These are phyloP conservation scores for Anolis apletophallus DNA, from an alignment of 2,797 vertebrate genomes.

Conservation along the genomic window DNA sequence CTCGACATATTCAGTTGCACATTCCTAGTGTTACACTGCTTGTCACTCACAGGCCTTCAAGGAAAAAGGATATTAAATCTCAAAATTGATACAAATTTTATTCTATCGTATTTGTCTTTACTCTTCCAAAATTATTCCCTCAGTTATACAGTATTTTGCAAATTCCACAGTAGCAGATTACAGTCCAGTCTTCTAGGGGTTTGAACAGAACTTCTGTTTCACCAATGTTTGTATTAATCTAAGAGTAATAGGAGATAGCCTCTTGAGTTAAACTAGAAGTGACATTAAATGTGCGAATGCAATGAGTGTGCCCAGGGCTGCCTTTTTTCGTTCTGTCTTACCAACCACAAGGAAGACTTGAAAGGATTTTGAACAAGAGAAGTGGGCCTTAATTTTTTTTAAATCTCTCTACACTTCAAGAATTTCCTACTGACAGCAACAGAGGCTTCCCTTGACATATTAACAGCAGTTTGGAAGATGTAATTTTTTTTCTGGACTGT, in stretches of 20 bases:
- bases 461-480: background rate
- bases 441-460: background rate
- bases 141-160: background rate
- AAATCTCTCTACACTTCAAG: background rate
- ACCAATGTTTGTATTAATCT: background rate
- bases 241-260: background rate
- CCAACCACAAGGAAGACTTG: background rate
- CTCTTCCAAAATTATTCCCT: background rate
- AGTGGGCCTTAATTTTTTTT: background rate
- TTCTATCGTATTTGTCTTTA: background rate
- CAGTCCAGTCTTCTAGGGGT: background rate
- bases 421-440: background rate
- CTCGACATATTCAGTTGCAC: conserved; percentile 73
- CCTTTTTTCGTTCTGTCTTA: background rate
- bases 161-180: background rate
- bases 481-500: background rate
- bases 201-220: background rate
- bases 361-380: background rate
- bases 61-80: conserved; percentile 34
- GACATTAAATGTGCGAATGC: background rate
- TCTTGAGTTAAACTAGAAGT: background rate
- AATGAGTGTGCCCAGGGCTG: background rate
- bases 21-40: conserved; percentile 82
- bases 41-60: conserved; percentile 84
- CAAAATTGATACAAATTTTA: conserved; percentile 12